phyloP scores from a whole-genome alignment of 1,140 invertebrate genomes.

The Ruditapes philippinarum region DNA sequence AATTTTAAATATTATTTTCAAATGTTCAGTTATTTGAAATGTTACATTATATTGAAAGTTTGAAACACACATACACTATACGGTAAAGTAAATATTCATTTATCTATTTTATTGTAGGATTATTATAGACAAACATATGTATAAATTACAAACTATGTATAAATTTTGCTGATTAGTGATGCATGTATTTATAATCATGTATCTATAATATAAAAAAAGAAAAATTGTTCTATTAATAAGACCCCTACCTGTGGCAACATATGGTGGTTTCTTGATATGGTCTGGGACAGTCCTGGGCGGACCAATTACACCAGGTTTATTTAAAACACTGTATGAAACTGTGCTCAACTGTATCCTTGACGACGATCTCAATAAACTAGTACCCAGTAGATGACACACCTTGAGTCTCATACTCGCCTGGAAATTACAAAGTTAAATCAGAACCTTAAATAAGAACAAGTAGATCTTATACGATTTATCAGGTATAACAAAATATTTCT shows the following conservation, averaged over 20 bases:
- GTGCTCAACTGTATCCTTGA: not conserved
- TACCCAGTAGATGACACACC: not conserved
- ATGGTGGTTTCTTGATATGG: constrained; percentile 91
- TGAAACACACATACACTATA: constrained; percentile 83
- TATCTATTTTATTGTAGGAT: too few species aligned
- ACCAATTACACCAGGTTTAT: constrained; percentile 88
- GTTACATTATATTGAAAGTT: not conserved
- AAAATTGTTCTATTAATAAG: too few species aligned
- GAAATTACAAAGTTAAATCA: too few species aligned
- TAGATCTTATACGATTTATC: too few species aligned
- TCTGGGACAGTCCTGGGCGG: constrained; percentile 89
- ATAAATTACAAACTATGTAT: too few species aligned
- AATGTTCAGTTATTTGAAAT: too few species aligned
- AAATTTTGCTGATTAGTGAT: not conserved
- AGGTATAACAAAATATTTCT: too few species aligned
- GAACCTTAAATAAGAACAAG: too few species aligned
- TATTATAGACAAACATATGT: too few species aligned
- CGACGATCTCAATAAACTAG: not conserved
- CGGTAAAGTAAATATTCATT: constrained; percentile 6
- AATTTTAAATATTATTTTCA: too few species aligned
- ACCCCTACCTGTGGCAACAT: constrained; percentile 84
- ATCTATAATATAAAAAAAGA: constrained; percentile 73
- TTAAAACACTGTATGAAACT: constrained; percentile 89
- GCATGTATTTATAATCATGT: not conserved
- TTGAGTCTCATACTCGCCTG: constrained; percentile 14